Conservation (phyloP, 2,113 vertebrate species). For the Colossoma macropomum region DNA sequence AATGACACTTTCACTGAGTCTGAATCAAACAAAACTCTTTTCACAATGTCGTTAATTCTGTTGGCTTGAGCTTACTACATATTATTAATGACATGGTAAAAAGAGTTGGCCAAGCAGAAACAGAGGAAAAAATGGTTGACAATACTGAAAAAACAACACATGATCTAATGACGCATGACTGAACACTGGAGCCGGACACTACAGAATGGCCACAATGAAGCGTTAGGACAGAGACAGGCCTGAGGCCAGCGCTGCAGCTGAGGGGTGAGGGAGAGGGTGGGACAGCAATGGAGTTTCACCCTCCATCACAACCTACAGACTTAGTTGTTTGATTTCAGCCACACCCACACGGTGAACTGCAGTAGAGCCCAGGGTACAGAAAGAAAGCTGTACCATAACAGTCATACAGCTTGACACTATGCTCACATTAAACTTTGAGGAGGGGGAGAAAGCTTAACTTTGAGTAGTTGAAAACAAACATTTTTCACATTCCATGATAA, state of each 20-base stretch:
- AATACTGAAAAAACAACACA: slow-evolving; percentile 20
- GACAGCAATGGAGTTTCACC: neutral
- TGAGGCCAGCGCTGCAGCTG: slow-evolving; percentile 10
- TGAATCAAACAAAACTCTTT: slow-evolving; percentile 24
- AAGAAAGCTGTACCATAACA: neutral
- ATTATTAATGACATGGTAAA: slow-evolving; percentile 24
- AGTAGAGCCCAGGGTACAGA: neutral
- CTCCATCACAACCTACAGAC: slow-evolving; percentile 12
- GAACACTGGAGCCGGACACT: slow-evolving; percentile 34
- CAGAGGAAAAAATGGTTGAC: slow-evolving; percentile 60
- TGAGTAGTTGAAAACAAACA: neutral
- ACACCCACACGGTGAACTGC: neutral
- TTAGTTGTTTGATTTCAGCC: neutral
- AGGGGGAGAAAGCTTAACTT: neutral
- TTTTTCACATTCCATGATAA: slow-evolving; percentile 9
- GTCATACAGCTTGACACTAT: neutral
- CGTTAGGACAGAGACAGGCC: slow-evolving; percentile 33
- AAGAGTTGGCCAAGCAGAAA: slow-evolving; percentile 37
- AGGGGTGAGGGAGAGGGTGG: neutral
- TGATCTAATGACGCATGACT: slow-evolving; percentile 35
- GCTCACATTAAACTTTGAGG: neutral
- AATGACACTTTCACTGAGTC: slow-evolving; percentile 32
- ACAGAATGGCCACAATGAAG: slow-evolving; percentile 47
- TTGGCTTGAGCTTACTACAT: slow-evolving; percentile 20
- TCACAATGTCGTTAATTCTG: slow-evolving; percentile 17